Percentiles rank a stretch among this genome's conserved stretches.
Evolutionary conservation across 2,113 vertebrate species (phyloP).

Genomic region (Microtus oregoni): DNA sequence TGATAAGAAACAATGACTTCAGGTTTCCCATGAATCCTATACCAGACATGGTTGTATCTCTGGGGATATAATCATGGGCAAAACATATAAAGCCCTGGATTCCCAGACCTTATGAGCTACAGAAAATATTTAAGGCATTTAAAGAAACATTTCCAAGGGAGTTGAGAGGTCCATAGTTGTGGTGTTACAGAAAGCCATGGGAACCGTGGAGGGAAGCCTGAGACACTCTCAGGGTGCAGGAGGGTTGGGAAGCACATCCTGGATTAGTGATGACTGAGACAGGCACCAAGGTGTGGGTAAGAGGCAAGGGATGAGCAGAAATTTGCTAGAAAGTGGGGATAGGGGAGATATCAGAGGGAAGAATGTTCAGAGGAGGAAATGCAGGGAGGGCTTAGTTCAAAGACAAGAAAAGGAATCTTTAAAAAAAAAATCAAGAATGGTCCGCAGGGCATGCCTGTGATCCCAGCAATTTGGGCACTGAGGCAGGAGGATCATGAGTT

Average conservation of each 20-base stretch:
- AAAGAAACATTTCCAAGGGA: not conserved
- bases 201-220: not conserved
- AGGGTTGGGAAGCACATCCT: not conserved
- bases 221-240: not conserved
- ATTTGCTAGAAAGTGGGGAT: not conserved
- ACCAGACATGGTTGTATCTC: not conserved
- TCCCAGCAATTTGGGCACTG: not conserved
- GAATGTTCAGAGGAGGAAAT: not conserved
- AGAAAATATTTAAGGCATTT: slow-evolving; percentile 1
- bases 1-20: not conserved
- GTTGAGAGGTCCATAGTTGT: not conserved
- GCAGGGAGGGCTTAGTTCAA: not conserved
- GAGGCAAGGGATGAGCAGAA: not conserved
- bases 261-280: not conserved
- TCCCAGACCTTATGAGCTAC: not conserved
- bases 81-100: not conserved
- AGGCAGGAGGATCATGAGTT: not conserved
- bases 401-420: not conserved
- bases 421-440: not conserved
- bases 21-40: not conserved
- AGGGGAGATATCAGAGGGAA: not conserved
- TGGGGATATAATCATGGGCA: not conserved
- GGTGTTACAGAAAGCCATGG: not conserved
- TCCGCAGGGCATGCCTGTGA: not conserved
- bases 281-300: not conserved